A percentile compares a stretch with the other conserved stretches of the same genome.
Conservation (phyloP, 2,113 vertebrate species). For the Desmodus rotundus region DNA sequence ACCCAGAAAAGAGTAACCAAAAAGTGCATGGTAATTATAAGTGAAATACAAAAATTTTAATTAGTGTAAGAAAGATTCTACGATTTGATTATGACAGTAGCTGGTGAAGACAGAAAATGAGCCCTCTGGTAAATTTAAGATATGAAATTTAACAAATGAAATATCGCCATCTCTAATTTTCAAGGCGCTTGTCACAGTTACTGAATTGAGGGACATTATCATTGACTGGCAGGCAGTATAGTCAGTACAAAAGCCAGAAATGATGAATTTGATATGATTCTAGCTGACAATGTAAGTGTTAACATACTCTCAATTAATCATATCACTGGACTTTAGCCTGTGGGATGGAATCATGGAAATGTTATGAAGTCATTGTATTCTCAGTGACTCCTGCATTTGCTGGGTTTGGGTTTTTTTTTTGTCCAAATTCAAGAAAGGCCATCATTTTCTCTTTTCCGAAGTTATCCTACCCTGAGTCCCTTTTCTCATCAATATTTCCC, state of each 20-base stretch:
- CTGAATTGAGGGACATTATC: background rate
- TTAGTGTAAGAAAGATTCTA: background rate
- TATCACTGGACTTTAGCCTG: background rate
- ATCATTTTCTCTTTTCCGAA: background rate
- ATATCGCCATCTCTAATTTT: background rate
- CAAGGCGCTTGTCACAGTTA: background rate
- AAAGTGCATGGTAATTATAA: background rate
- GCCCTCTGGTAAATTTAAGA: background rate
- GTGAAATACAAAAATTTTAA: background rate
- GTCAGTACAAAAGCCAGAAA: constrained; percentile 11
- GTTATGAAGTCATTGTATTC: constrained; percentile 13
- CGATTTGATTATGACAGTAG: background rate
- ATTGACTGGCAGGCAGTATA: background rate
- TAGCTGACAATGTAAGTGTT: background rate
- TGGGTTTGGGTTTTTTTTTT: background rate
- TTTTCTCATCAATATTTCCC: background rate
- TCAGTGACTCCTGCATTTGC: background rate
- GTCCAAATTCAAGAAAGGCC: background rate
- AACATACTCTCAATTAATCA: constrained; percentile 19
- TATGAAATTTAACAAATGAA: background rate
- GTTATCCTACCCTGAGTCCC: background rate
- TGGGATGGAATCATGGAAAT: constrained; percentile 8
- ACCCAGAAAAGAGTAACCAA: background rate
- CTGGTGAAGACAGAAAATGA: constrained; percentile 5
- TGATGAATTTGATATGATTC: constrained; percentile 27